Evolutionary conservation across 2,113 vertebrate species (phyloP), one percentile per base, ranked within the genome.

Genomic region (Mormyrus lacerda): DNA sequence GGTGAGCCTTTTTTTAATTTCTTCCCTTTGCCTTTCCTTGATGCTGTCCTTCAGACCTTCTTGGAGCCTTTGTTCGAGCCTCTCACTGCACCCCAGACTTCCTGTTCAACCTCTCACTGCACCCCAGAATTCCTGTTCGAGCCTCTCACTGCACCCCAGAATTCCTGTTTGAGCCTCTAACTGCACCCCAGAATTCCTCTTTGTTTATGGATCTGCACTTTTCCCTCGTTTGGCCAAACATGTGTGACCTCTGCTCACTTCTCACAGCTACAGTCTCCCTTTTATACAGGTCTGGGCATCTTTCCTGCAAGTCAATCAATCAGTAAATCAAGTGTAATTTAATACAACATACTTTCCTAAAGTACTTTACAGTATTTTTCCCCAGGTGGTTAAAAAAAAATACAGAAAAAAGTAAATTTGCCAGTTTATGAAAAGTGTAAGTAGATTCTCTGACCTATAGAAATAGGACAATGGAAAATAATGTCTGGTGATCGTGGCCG

Each of bases 1-100:
- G 96, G 97, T 97, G 91, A 97, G 97, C 93, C n/a, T 6, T 31
- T 17, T 51, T n/a, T 39, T 2, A 6, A 19, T 39, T 39, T 42
- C n/a, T 21, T 65, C 48, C 48, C 47, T 86, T 35, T 35, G 17
- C 13, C 10, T 53, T 86, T 24, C 31, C 85, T 31, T 17, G 3
- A 9, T 55, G 85, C 10, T 10, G 50, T 85, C 47, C 9, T 21
- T 27, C 24, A 47, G 47, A 85, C 11, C 42, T 3, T 17, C 10
- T 17, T 0, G 24, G 42, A 84, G 27, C n/a, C 45, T 42, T 58
- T 24, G 27, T 58, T 61, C 35, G 45, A 42, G 6, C 6, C 13
- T 5, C 39, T 65, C 31, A n/a, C 17, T 61, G 17, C 42, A 42
- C 6, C 51, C 13, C 51, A 61, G n/a, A 51, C 53, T 53, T 15